A percentile compares a stretch with the other conserved stretches of the same genome.
phyloP scores from a whole-genome alignment of 2,888 invertebrate species.

The Leptinotarsa tumamoca region DNA sequence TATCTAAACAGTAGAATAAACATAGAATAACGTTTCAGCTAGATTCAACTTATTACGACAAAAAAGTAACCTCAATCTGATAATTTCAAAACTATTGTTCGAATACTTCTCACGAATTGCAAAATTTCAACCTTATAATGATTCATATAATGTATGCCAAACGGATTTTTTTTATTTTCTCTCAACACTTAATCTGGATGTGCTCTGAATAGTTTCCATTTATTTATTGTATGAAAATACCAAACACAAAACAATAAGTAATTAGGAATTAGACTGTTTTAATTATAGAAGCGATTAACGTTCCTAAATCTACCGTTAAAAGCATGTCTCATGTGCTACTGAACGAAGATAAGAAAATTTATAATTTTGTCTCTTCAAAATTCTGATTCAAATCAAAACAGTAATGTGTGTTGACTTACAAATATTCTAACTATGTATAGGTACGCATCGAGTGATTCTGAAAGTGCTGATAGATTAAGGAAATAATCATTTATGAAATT shows the following conservation, averaged over 20 bases:
- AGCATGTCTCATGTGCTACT: not conserved
- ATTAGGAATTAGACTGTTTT: conserved; percentile 47
- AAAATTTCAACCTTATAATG: conserved; percentile 40
- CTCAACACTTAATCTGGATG: conserved; percentile 48
- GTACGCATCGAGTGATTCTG: not conserved
- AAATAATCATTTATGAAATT: too few species aligned
- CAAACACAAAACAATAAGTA: conserved; percentile 51
- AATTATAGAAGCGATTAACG: conserved; percentile 29
- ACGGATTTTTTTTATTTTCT: conserved; percentile 38
- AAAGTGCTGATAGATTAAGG: not conserved
- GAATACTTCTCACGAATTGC: conserved; percentile 51
- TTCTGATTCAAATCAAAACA: too few species aligned
- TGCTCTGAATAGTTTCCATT: conserved; percentile 54
- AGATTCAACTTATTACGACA: conserved; percentile 33
- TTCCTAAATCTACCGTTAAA: not conserved
- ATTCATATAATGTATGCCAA: conserved; percentile 27
- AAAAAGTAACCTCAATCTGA: conserved; percentile 50
- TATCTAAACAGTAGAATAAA: too few species aligned
- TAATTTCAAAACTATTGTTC: conserved; percentile 52
- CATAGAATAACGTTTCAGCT: not conserved
- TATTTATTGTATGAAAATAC: conserved; percentile 45
- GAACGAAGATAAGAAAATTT: not conserved
- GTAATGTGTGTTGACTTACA: too few species aligned
- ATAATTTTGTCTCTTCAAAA: too few species aligned
- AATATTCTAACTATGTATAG: too few species aligned